Base-by-base conservation (phyloP, 2,888 invertebrate genomes). In the Blastobasis adustella region DNA sequence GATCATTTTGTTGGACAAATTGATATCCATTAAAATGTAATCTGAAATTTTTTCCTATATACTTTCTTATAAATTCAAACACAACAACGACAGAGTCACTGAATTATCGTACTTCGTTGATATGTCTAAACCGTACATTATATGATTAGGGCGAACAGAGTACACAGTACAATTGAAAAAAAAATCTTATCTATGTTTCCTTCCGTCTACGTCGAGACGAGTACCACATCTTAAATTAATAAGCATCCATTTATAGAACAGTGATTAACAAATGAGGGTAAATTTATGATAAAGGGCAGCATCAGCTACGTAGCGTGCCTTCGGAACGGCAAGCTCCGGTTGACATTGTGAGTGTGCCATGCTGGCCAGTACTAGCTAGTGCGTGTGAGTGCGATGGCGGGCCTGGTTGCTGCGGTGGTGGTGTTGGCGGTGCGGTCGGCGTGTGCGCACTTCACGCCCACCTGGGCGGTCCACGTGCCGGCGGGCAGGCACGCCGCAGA, bases 391-490 rank as follows among this genome's bases (percentile, higher is more conserved):
- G 84, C 75, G 74, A 83, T 85, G 87, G 83, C 83, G 73, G 63
- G 69, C 73, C 67, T 77, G 65, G 62, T 61, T 74, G 63, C 67
- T 74, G 63, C 65, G 66, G 70, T 66, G 68, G 70, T 82, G 68
- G 69, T 67, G 61, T 62, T 76, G 64, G 54, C 78, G 65, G 67
- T 66, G 52, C 57, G 73, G 61, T 56, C 76, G 65, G 75, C 75
- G 58, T 65, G 67, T 53, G 78, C 80, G 50, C 92, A 93, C 73
- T 96, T 91, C 78, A 93, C 94, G 58, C 93, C 94, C 78, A 94
- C 95, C 80, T 96, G 95, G 95, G 96, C 96, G 57, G 94, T 96
- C 54, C 93, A 95, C 73, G 92, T 96, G 69, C 92, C 92, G 36
- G 93, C 91, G 56, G 92, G 92, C 51, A 90, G 90, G 61, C 83